phyloP scores from a whole-genome alignment of 2,113 vertebrate species.

The Cinclus mexicanus region DNA sequence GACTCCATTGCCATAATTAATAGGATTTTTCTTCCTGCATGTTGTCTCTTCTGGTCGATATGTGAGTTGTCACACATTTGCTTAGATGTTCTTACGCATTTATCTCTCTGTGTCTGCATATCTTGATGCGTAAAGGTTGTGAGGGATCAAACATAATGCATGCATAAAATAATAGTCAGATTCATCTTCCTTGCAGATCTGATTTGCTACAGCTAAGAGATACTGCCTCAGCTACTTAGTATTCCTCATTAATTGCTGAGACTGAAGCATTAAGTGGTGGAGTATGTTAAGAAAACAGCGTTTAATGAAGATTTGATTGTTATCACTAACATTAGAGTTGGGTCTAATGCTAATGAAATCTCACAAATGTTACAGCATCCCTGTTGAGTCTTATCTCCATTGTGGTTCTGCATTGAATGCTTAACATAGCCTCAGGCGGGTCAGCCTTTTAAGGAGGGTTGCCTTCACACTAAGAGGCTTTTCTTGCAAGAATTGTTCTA shows the following conservation, averaged over 20 bases:
- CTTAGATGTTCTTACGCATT: neutral
- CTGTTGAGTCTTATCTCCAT: conserved; percentile 31
- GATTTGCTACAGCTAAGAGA: neutral
- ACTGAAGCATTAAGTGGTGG: neutral
- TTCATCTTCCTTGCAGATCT: neutral
- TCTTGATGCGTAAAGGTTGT: neutral
- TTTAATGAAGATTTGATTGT: conserved; percentile 50
- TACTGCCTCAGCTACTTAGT: neutral
- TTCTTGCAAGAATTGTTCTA: neutral
- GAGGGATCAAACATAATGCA: neutral
- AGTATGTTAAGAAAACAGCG: conserved; percentile 10
- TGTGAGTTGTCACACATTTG: neutral
- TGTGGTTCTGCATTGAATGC: conserved; percentile 45
- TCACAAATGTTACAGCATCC: conserved; percentile 22
- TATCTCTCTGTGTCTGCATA: neutral
- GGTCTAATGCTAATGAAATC: conserved; percentile 41
- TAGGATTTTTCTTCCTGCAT: neutral
- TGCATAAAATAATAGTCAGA: neutral
- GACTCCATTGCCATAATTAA: neutral
- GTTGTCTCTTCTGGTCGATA: neutral
- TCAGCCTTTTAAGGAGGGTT: conserved; percentile 18
- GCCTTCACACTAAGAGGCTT: neutral
- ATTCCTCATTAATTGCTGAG: conserved; percentile 6
- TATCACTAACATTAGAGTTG: conserved; percentile 38
- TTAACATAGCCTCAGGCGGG: conserved; percentile 14